phyloP scores from a whole-genome alignment of 2,888 invertebrate species.

The Noctua pronuba region DNA sequence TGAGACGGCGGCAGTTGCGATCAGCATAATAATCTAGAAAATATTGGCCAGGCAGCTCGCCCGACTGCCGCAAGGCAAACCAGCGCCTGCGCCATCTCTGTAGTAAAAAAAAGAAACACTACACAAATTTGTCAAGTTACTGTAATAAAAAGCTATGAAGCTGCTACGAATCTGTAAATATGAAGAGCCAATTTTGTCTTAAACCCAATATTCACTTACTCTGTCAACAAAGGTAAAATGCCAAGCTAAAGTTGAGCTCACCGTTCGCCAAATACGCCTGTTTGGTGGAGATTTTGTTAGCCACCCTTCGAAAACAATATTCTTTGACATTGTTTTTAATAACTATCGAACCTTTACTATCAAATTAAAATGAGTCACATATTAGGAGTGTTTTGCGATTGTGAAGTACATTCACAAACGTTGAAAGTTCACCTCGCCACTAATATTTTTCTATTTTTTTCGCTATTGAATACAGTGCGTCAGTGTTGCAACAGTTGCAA shows the following conservation, averaged over 20 bases:
- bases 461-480: constrained; percentile 8
- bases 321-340: constrained; percentile 86
- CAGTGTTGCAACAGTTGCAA: constrained; percentile 35
- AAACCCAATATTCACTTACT: constrained; percentile 68
- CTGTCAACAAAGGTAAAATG: constrained; percentile 81
- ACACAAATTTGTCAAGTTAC: constrained; percentile 49
- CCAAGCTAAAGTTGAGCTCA: constrained; percentile 90
- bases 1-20: constrained; percentile 95
- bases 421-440: constrained; percentile 45
- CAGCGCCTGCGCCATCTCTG: constrained; percentile 98
- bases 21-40: constrained; percentile 98
- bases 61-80: constrained; percentile 97
- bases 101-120: constrained; percentile 52
- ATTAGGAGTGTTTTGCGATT: constrained; percentile 41
- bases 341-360: constrained; percentile 11
- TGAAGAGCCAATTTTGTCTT: constrained; percentile 50
- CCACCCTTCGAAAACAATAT: constrained; percentile 97
- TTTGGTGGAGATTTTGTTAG: constrained; percentile 98
- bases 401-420: constrained; percentile 44
- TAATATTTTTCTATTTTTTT: constrained; percentile 51
- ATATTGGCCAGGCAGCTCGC: constrained; percentile 98
- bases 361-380: constrained; percentile 53
- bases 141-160: constrained; percentile 8
- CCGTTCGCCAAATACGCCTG: constrained; percentile 97
- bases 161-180: neutral